Conservation (phyloP, 1,140 invertebrate species). For the Acyrthosiphon pisum region DNA sequence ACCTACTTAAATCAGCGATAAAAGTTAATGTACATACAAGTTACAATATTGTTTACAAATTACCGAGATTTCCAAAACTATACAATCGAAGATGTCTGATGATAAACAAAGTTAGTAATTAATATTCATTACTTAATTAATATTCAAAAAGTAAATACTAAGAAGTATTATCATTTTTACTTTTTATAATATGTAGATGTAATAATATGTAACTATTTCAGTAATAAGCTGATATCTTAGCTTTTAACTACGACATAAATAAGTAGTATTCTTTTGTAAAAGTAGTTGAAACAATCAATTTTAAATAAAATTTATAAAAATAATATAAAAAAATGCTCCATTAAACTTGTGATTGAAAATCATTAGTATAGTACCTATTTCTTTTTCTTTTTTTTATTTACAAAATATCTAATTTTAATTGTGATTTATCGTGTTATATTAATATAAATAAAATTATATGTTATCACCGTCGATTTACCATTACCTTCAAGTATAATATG, state of each 20-base stretch:
- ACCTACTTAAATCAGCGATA: neutral
- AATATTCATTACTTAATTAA: neutral
- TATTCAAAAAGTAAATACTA: neutral
- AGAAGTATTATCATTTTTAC: neutral
- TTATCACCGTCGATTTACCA: too few relatives aligned
- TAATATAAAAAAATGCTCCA: too few relatives aligned
- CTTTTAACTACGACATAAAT: neutral
- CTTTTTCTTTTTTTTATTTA: too few relatives aligned
- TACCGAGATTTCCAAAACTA: neutral
- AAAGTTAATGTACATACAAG: neutral
- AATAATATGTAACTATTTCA: neutral
- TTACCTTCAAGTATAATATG: too few relatives aligned
- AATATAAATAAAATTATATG: too few relatives aligned
- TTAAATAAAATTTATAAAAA: too few relatives aligned
- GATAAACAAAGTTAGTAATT: neutral
- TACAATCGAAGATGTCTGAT: neutral
- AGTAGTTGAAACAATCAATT: neutral
- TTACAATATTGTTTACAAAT: neutral
- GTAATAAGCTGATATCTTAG: neutral
- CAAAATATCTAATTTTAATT: too few relatives aligned
- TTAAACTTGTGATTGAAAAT: too few relatives aligned
- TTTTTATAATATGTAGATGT: neutral
- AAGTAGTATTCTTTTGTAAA: too few relatives aligned
- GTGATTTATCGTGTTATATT: too few relatives aligned
- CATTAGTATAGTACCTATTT: too few relatives aligned